Evolutionary conservation across 2,888 invertebrate genomes (phyloP).

Genomic region (Danaus chrysippus): DNA sequence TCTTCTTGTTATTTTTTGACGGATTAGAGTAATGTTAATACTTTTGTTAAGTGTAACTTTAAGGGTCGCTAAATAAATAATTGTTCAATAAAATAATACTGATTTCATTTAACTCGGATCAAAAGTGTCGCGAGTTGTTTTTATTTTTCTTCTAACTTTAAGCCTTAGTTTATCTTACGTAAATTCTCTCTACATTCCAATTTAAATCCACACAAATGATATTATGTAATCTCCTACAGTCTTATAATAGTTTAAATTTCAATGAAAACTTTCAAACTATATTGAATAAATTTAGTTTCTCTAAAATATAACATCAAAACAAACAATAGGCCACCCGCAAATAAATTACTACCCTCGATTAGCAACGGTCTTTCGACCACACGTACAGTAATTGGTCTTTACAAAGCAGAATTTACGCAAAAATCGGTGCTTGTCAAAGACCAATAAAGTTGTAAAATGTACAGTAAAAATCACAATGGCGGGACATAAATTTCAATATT

Average conservation of each 20-base stretch:
- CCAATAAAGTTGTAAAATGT: constrained; percentile 64
- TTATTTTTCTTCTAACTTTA: not conserved
- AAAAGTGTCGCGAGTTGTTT: not conserved
- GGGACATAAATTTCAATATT: constrained; percentile 67
- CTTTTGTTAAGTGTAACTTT: constrained; percentile 21
- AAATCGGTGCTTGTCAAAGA: constrained; percentile 41
- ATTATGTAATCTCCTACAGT: no score
- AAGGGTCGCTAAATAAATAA: constrained; percentile 30
- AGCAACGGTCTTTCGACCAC: constrained; percentile 39
- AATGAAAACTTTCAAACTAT: no score
- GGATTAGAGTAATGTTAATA: constrained; percentile 36
- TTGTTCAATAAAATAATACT: constrained; percentile 3
- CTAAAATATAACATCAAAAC: constrained; percentile 26
- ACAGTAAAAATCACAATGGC: constrained; percentile 49
- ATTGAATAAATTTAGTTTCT: constrained; percentile 19
- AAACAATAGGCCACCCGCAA: constrained; percentile 39
- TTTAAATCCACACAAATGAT: no score
- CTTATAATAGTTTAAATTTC: no score
- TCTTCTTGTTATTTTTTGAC: constrained; percentile 33
- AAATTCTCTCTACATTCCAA: no score
- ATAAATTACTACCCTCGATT: constrained; percentile 32
- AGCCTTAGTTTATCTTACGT: no score
- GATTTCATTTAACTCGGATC: not conserved
- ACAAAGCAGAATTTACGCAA: constrained; percentile 42
- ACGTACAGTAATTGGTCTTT: constrained; percentile 41